Evolutionary conservation across 2,113 vertebrate genomes (phyloP), one percentile per base, ranked within the genome.

Genomic region (Alaudala cheleensis): DNA sequence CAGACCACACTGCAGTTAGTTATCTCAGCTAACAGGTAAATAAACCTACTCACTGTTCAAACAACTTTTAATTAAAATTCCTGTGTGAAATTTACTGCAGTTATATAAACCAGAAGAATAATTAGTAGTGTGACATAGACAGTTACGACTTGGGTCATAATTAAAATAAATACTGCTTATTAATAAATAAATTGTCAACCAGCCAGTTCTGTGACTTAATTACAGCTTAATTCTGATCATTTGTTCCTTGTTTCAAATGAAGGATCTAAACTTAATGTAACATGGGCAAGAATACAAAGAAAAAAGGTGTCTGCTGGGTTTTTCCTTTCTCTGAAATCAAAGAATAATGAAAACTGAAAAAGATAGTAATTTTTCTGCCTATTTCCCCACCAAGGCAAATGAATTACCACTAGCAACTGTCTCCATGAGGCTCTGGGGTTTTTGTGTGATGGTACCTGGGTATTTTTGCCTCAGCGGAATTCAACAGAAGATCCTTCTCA

Each of bases 11-110:
- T 78, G 47, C 50, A 62, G 34, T 72, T 73, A 73, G 50, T 81
- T 92, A 73, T 73, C 84, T 66, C 39, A 84, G 71, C 71, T 77
- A 84, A 81, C 51, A 89, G 54, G 51, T 39, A 93, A 91, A 81
- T 58, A 84, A 91, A 58, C 18, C 7, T 81, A 64, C 39, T 87
- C 87, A 81, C 34, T 62, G 19, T 74, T 81, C 51, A 95, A 91
- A 84, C 26, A 84, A n/a, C 39, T 71, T 91, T 89, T 81, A 92
- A 94, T 95, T 94, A 94, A 92, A 93, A 95, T 87, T 76, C 29
- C 34, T 87, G 28, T 81, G 61, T 67, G 73, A 94, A 93, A 92
- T 92, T 85, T 76, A 90, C 84, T 34, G 2, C 61, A 81, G 34
- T 40, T 93, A 64, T 93, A 64, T 78, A 87, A 89, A 71, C 31